Evolutionary conservation across 1,140 invertebrate species (phyloP).

Genomic region (Coelopa frigida): DNA sequence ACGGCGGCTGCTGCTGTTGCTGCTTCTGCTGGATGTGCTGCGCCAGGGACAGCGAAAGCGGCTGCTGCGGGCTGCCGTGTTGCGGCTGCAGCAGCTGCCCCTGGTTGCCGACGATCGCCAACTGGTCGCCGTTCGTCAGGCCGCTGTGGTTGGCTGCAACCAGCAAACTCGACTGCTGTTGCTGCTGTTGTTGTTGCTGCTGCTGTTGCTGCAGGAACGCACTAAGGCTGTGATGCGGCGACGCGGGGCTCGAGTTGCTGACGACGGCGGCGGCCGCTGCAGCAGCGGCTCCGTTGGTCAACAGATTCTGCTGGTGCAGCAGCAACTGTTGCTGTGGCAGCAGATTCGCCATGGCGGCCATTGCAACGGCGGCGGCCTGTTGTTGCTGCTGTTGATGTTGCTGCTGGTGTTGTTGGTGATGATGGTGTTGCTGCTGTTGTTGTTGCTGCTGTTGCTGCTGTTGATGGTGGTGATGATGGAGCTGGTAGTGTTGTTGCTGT

Average conservation of each 20-base stretch:
- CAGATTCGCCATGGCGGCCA: conserved; percentile 42
- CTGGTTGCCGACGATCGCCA: conserved; percentile 29
- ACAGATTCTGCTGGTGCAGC: conserved; percentile 35
- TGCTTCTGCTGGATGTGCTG: conserved; percentile 23
- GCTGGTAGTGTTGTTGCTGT: conserved; percentile 25
- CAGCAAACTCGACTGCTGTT: conserved; percentile 18
- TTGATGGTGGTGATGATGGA: conserved; percentile 15
- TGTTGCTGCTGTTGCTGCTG: conserved; percentile 27
- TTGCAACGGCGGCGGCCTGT: conserved; percentile 40
- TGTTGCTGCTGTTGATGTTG: conserved; percentile 39
- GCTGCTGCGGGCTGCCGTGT: conserved; percentile 24
- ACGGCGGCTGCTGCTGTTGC: conserved; percentile 26
- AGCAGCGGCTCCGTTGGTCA: conserved; percentile 25
- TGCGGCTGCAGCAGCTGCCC: conserved; percentile 19
- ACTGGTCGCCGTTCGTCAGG: conserved; percentile 15
- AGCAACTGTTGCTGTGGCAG: conserved; percentile 40
- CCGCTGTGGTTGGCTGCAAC: conserved; percentile 14
- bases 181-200: conserved; percentile 27
- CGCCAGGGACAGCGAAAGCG: conserved; percentile 35
- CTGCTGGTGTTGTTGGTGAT: conserved; percentile 30
- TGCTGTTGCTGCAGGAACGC: conserved; percentile 23
- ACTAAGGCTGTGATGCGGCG: conserved; percentile 14
- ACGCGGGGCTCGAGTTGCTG: conserved; percentile 16
- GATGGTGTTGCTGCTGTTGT: conserved; percentile 23
- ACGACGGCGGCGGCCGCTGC: conserved; percentile 23